These are phyloP conservation scores for Sternarchorhynchus goeldii DNA, from an alignment of 2,797 vertebrate genomes.

Conservation along the genomic window DNA sequence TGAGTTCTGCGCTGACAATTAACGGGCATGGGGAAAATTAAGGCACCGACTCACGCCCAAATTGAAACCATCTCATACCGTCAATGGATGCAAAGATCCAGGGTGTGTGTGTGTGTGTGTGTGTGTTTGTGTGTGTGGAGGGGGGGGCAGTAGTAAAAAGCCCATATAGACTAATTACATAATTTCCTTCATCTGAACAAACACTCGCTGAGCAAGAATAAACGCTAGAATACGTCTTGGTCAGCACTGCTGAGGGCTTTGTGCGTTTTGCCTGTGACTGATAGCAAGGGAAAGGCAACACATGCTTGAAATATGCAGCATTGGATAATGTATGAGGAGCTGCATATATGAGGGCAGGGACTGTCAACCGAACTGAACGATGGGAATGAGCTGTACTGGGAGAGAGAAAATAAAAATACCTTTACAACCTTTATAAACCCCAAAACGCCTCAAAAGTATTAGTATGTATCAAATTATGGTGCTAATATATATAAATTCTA, in stretches of 20 bases:
- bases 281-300: slow-evolving; percentile 49
- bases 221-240: slow-evolving; percentile 72
- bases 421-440: no score
- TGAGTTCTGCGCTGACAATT: slow-evolving; percentile 69
- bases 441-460: no score
- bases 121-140: slow-evolving; percentile 47
- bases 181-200: slow-evolving; percentile 96
- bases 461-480: no score
- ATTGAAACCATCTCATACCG: slow-evolving; percentile 84
- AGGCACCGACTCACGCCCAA: slow-evolving; percentile 79
- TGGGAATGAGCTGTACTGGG: no score
- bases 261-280: slow-evolving; percentile 23
- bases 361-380: no score
- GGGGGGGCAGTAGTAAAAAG: slow-evolving; percentile 63
- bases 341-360: not conserved
- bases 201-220: slow-evolving; percentile 81
- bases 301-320: not conserved
- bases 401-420: no score
- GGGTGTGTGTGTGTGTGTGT: slow-evolving; percentile 34
- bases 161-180: slow-evolving; percentile 89
- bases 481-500: not conserved
- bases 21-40: slow-evolving; percentile 78
- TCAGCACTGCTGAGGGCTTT: slow-evolving; percentile 48
- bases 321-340: not conserved
- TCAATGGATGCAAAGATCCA: slow-evolving; percentile 62